These are phyloP conservation scores for Discoglossus pictus DNA, from an alignment of 2,797 vertebrate species.

Conservation along the genomic window DNA sequence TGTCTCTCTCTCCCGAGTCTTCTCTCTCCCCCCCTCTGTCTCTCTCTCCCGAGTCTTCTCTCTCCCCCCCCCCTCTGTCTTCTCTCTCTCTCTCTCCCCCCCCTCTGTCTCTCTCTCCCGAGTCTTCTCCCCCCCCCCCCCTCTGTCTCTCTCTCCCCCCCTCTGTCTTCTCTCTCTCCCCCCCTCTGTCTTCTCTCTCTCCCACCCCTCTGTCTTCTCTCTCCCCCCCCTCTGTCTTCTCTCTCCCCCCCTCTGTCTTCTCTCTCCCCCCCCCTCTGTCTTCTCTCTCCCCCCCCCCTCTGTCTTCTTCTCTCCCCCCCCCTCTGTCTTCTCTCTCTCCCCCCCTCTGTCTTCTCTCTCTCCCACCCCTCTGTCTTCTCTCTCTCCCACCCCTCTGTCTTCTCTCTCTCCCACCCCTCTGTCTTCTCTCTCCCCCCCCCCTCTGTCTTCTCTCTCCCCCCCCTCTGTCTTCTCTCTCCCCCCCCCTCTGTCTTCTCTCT, in stretches of 20 bases:
- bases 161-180: not conserved
- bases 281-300: not conserved
- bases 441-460: not conserved
- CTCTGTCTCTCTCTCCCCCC: no score
- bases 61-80: not conserved
- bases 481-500: not conserved
- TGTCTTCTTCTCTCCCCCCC: slow-evolving; percentile 11
- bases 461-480: not conserved
- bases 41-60: not conserved
- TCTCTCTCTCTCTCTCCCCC: not conserved
- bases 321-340: not conserved
- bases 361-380: not conserved
- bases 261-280: not conserved
- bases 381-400: not conserved
- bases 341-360: not conserved
- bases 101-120: not conserved
- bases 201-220: not conserved
- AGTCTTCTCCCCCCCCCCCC: not conserved
- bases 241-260: not conserved
- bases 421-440: slow-evolving; percentile 30
- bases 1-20: no score
- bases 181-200: not conserved
- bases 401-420: slow-evolving; percentile 7
- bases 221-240: not conserved
- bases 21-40: no score